Evolutionary conservation across 2,888 invertebrate species (phyloP).

Genomic region (Cataglyphis cursor): DNA sequence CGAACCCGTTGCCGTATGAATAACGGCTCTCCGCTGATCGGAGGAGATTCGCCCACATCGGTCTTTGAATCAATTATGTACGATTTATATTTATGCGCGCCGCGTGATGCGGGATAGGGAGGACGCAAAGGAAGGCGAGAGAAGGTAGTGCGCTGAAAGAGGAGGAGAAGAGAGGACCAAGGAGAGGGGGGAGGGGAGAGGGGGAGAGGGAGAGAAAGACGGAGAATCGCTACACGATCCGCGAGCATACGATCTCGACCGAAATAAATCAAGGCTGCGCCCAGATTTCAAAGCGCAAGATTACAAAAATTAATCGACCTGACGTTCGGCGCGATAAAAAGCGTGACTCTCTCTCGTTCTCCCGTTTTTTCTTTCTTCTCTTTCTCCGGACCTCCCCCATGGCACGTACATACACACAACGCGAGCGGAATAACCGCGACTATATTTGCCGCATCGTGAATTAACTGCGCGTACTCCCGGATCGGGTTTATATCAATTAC

Average conservation of each 20-base stretch:
- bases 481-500: conserved; percentile 74
- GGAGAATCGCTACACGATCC: conserved; percentile 61
- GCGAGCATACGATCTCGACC: conserved; percentile 75
- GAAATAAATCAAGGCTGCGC: conserved; percentile 80
- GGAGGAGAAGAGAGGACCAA: conserved; percentile 6
- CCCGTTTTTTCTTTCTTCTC: neutral
- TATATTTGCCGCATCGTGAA: conserved; percentile 32
- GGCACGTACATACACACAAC: conserved; percentile 15
- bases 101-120: conserved; percentile 45
- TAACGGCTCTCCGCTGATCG: conserved; percentile 78
- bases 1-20: conserved; percentile 64
- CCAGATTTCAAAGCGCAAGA: conserved; percentile 78
- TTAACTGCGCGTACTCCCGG: conserved; percentile 34
- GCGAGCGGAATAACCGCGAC: conserved; percentile 18
- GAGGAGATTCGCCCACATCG: conserved; percentile 80
- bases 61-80: conserved; percentile 81
- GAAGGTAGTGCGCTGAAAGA: conserved; percentile 17
- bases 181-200: conserved; percentile 22
- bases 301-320: conserved; percentile 78
- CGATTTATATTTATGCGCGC: conserved; percentile 79
- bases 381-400: conserved; percentile 7
- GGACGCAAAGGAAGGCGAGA: conserved; percentile 40
- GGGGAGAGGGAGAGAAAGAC: conserved; percentile 16
- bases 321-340: conserved; percentile 75
- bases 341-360: conserved; percentile 53